Base-by-base conservation (phyloP, 2,888 invertebrate genomes). In the Drosophila recens region DNA sequence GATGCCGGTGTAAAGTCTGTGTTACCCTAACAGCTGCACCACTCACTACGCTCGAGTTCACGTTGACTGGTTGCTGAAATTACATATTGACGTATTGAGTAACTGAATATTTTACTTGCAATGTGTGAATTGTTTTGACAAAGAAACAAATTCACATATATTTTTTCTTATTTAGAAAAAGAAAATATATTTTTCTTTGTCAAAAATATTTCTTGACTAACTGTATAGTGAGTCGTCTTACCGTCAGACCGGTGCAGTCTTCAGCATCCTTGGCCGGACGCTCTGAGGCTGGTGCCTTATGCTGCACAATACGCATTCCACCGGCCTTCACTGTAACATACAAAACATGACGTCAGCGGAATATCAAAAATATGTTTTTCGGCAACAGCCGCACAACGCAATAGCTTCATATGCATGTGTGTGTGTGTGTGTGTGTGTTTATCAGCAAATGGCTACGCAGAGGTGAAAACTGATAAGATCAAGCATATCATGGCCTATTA, bases 241-340 rank as follows among this genome's bases (percentile, higher is more conserved):
- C 95, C 61, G 96, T 95, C 0, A 96, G 94, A 43, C 96, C 96
- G 0, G 96, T 96, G 69, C 95, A 94, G 89, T 96, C 96, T 90
- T 96, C 96, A 57, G 95, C 94, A 82, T 95, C 95, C 91, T 95
- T 96, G 13, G 93, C 93, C 61, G 95, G 95, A 80, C 95, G 95
- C 84, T 94, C 94, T 43, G 95, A 93, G 81, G 95, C 95, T 6
- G 95, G 94, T 1, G 94, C 93, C 92, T 97, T 97, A 90, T 98
- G 96, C 90, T 98, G 97, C 13, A 97, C 97, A 89, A 98, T 97
- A 81, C 98, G 94, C 97, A 97, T 97, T 2, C 97, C 97, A 56
- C 98, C 98, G 65, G 97, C 97, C 94, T 97, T 98, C 3, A 97
- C 97, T 97, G 70, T 4, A 89, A 90, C 27, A 64, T 20, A 56